Percentiles rank a stretch among this genome's conserved stretches.
Conservation (phyloP, 2,797 vertebrate genomes). For the Chromobotia macracanthus region DNA sequence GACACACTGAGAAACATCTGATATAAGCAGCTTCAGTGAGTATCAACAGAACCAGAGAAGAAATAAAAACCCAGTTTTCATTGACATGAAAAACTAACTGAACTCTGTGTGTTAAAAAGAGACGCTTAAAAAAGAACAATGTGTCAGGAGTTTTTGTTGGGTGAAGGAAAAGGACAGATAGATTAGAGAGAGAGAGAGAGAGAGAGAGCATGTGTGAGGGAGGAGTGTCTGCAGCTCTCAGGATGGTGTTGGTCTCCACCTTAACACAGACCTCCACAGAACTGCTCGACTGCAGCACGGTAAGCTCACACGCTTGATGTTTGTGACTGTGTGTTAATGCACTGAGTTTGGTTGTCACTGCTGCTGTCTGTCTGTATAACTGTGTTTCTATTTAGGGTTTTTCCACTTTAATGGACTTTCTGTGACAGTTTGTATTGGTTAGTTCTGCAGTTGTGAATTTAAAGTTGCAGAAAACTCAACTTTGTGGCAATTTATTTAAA, state of each 20-base stretch:
- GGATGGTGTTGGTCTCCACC: slow-evolving; percentile 59
- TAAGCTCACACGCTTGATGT: slow-evolving; percentile 61
- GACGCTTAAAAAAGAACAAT: too few species aligned
- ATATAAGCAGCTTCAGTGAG: neutral
- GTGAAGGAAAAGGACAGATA: slow-evolving; percentile 9
- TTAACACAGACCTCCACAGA: slow-evolving; percentile 63
- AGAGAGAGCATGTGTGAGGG: slow-evolving; percentile 55
- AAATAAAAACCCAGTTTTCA: neutral
- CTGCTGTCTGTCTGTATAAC: slow-evolving; percentile 47
- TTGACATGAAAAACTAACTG: neutral
- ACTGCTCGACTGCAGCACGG: slow-evolving; percentile 60
- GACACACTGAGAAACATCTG: neutral
- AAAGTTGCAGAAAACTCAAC: neutral
- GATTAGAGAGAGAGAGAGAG: slow-evolving; percentile 43
- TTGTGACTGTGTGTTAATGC: slow-evolving; percentile 42
- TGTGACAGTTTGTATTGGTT: neutral
- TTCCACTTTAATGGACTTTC: slow-evolving; percentile 7
- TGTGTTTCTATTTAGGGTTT: too few species aligned
- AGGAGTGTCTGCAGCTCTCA: slow-evolving; percentile 59
- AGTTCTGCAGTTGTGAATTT: neutral
- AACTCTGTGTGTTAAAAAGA: slow-evolving; percentile 26
- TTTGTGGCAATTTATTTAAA: slow-evolving; percentile 7
- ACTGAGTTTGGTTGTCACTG: slow-evolving; percentile 24
- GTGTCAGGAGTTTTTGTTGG: slow-evolving; percentile 13
- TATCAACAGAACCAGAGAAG: neutral